phyloP scores from a whole-genome alignment of 2,888 invertebrate species.

The Hecatera dysodea region DNA sequence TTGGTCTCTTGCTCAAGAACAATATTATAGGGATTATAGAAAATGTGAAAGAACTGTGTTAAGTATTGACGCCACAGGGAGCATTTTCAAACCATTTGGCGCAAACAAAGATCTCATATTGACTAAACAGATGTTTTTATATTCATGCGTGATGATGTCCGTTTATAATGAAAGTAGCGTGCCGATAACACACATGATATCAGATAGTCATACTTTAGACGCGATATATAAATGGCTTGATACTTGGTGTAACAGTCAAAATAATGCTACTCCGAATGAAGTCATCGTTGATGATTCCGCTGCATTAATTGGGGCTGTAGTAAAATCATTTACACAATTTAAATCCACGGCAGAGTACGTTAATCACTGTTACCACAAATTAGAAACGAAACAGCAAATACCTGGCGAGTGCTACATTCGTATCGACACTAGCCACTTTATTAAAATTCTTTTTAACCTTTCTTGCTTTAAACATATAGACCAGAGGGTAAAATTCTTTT shows the following conservation, averaged over 20 bases:
- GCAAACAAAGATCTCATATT: neutral
- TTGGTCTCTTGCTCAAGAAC: constrained; percentile 1
- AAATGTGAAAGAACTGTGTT: constrained; percentile 11
- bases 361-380: constrained; percentile 1
- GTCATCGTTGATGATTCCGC: constrained; percentile 5
- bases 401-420: constrained; percentile 5
- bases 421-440: constrained; percentile 16
- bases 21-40: constrained; percentile 8
- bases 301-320: constrained; percentile 10
- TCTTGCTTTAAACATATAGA: constrained; percentile 1
- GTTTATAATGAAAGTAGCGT: constrained; percentile 12
- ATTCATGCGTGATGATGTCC: constrained; percentile 7
- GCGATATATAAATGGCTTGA: constrained; percentile 20
- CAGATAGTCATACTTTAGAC: constrained; percentile 9
- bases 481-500: neutral
- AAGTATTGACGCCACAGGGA: constrained; percentile 12
- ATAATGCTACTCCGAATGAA: constrained; percentile 7
- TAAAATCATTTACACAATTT: constrained; percentile 14
- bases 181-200: constrained; percentile 8
- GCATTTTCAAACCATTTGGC: neutral
- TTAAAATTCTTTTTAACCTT: constrained; percentile 19
- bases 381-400: constrained; percentile 6
- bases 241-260: constrained; percentile 6
- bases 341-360: constrained; percentile 1
- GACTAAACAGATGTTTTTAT: constrained; percentile 8